Percentiles rank a stretch among this genome's conserved stretches.
Evolutionary conservation across 1,140 invertebrate genomes (phyloP).

Genomic region (Drosophila tristis): DNA sequence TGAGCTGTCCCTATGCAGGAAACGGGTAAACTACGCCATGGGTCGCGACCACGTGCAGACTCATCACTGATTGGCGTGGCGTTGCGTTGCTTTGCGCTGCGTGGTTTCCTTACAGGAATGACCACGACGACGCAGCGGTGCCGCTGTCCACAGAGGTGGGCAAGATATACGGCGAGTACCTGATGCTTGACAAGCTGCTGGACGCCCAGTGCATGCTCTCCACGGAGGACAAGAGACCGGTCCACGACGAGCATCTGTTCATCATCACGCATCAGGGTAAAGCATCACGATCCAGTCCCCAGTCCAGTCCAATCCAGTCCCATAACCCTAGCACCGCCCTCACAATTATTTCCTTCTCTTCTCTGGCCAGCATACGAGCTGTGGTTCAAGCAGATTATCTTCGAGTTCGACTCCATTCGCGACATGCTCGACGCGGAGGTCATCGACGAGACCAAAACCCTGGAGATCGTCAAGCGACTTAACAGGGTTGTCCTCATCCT

Average conservation of each 20-base stretch:
- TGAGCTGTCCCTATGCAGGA: slow-evolving; percentile 76
- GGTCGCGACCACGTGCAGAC: neutral
- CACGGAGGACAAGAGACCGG: slow-evolving; percentile 88
- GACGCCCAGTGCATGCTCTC: slow-evolving; percentile 94
- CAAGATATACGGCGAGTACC: slow-evolving; percentile 93
- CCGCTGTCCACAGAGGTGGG: slow-evolving; percentile 87
- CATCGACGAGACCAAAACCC: slow-evolving; percentile 95
- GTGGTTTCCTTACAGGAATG: slow-evolving; percentile 36
- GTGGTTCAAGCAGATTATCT: slow-evolving; percentile 99
- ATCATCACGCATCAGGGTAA: slow-evolving; percentile 98
- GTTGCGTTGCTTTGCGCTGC: too few species aligned
- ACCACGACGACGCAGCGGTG: slow-evolving; percentile 71
- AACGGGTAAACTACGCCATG: slow-evolving; percentile 53
- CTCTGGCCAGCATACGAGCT: slow-evolving; percentile 95
- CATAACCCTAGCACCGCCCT: too few species aligned
- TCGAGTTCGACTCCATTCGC: slow-evolving; percentile 97
- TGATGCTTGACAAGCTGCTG: slow-evolving; percentile 95
- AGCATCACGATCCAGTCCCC: neutral
- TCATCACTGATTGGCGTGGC: neutral
- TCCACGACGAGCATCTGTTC: slow-evolving; percentile 99
- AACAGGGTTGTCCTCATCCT: slow-evolving; percentile 96
- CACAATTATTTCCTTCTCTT: neutral
- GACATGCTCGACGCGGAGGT: slow-evolving; percentile 90
- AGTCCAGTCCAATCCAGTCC: too few species aligned
- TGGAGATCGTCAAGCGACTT: slow-evolving; percentile 96